A percentile compares a stretch with the other conserved stretches of the same genome.
Conservation (phyloP, 2,797 vertebrate genomes). For the Linurgus olivaceus region DNA sequence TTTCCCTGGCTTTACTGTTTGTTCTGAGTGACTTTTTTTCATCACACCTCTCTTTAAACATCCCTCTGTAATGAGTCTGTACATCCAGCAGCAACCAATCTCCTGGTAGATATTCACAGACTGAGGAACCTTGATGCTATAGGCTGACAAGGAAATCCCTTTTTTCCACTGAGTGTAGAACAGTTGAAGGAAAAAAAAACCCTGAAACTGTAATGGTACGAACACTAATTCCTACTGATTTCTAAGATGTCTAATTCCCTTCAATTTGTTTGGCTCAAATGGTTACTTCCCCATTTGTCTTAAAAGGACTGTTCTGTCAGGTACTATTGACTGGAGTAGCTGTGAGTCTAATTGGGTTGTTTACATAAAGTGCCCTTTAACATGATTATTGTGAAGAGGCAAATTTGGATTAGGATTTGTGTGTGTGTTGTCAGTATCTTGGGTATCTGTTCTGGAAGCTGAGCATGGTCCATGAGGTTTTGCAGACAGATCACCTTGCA, state of each 20-base stretch:
- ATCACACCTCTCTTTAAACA: not conserved
- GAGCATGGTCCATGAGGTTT: not conserved
- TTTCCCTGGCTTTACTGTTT: not conserved
- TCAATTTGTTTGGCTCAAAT: slow-evolving; percentile 47
- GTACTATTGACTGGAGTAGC: not conserved
- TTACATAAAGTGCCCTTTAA: slow-evolving; percentile 15
- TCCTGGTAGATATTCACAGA: not conserved
- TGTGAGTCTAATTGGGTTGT: not conserved
- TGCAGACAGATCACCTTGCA: not conserved
- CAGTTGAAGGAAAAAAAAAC: not conserved
- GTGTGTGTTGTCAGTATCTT: not conserved
- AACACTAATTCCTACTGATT: slow-evolving; percentile 5
- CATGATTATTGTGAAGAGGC: not conserved
- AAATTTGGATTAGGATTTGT: slow-evolving; percentile 41
- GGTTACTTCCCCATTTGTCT: slow-evolving; percentile 13
- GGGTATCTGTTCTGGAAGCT: not conserved
- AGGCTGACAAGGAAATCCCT: slow-evolving; percentile 12
- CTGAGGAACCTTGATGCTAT: not conserved
- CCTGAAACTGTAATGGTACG: not conserved
- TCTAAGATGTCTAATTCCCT: not conserved
- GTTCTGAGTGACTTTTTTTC: not conserved
- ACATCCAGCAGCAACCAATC: slow-evolving; percentile 6
- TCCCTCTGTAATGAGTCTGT: not conserved
- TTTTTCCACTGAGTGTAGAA: not conserved
- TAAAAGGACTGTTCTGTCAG: not conserved